Evolutionary conservation across 2,888 invertebrate genomes (phyloP).

Genomic region (Synergus itoensis): DNA sequence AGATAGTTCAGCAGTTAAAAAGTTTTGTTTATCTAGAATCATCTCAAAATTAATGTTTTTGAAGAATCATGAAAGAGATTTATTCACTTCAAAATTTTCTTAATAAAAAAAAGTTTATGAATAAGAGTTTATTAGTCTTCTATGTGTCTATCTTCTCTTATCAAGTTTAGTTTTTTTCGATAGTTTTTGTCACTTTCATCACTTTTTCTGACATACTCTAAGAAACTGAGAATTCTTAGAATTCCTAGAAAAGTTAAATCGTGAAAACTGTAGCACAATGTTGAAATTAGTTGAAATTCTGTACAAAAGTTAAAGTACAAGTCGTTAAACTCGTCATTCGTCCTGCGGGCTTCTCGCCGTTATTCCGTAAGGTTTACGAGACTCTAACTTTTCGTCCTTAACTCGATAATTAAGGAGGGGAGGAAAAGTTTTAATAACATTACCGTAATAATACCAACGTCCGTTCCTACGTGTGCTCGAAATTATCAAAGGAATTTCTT

Average conservation of each 20-base stretch:
- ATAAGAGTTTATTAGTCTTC: neutral
- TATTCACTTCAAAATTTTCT: neutral
- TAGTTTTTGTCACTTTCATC: neutral
- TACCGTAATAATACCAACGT: constrained; percentile 67
- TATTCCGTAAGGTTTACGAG: constrained; percentile 68
- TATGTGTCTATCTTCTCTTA: neutral
- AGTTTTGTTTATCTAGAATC: no score
- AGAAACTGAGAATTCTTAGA: neutral
- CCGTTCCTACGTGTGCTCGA: constrained; percentile 59
- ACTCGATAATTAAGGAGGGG: constrained; percentile 67
- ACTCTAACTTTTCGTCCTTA: constrained; percentile 68
- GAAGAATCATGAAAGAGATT: neutral
- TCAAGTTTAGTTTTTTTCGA: neutral
- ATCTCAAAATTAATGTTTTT: neutral
- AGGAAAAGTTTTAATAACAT: constrained; percentile 70
- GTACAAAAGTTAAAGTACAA: constrained; percentile 58
- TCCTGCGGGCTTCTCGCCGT: constrained; percentile 61
- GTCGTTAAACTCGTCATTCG: constrained; percentile 69
- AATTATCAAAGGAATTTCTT: constrained; percentile 65
- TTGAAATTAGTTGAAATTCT: constrained; percentile 42
- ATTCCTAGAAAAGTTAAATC: constrained; percentile 1
- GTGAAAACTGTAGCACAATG: constrained; percentile 18
- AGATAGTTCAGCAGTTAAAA: no score
- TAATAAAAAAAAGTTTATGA: neutral
- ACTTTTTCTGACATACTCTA: no score